These are phyloP conservation scores for Zelostemma sp. DNA, from an alignment of 1,140 invertebrate species.

Conservation along the genomic window DNA sequence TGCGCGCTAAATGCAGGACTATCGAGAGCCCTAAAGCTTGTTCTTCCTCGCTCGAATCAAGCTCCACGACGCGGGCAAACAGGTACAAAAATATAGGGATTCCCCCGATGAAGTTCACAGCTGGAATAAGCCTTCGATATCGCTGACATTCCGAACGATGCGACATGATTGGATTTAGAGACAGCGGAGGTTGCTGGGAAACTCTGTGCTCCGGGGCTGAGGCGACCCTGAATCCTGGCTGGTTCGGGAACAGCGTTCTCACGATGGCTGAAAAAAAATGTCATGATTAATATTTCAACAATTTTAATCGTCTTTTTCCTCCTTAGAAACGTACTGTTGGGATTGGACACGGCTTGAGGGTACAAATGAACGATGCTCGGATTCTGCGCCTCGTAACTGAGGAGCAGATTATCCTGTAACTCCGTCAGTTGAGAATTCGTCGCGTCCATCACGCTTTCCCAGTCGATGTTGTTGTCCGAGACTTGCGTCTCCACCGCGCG, in stretches of 20 bases:
- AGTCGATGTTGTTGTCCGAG: conserved; percentile 63
- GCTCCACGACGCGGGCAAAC: conserved; percentile 75
- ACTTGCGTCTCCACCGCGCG: conserved; percentile 59
- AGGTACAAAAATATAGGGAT: conserved; percentile 74
- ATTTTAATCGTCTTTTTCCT: too few relatives aligned
- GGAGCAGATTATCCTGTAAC: conserved; percentile 73
- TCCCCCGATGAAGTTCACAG: conserved; percentile 73
- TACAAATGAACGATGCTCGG: conserved; percentile 73
- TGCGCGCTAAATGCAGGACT: conserved; percentile 69
- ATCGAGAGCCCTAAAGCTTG: conserved; percentile 71
- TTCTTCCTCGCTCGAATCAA: conserved; percentile 70
- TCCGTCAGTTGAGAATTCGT: conserved; percentile 68
- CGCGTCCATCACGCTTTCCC: conserved; percentile 66
- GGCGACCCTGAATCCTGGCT: conserved; percentile 68
- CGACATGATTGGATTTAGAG: conserved; percentile 58
- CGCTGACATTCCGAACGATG: conserved; percentile 63
- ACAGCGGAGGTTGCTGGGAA: conserved; percentile 69
- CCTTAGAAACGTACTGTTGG: conserved; percentile 62
- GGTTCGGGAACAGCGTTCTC: conserved; percentile 66
- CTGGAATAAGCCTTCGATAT: conserved; percentile 71
- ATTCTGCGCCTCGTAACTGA: conserved; percentile 73
- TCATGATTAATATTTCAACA: too few relatives aligned
- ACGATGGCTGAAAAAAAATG: conserved; percentile 54
- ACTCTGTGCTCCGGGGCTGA: conserved; percentile 65
- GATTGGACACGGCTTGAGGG: conserved; percentile 71